Conservation (phyloP, 2,888 invertebrate genomes). For the Operophtera brumata region DNA sequence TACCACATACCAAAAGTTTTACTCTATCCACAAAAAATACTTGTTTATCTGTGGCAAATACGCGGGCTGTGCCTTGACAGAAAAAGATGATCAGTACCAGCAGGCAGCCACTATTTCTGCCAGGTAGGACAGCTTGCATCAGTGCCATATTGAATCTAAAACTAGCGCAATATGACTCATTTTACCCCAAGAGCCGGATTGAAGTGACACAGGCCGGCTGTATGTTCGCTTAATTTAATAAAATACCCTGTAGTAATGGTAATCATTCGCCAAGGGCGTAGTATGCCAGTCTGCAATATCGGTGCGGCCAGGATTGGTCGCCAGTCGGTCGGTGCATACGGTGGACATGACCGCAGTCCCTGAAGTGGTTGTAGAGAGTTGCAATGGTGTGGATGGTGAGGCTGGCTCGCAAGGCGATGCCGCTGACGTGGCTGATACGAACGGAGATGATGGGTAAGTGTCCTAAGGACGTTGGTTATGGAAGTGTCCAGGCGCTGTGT, state of each 20-base stretch:
- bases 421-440: conserved; percentile 48
- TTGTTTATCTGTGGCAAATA: no score
- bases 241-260: conserved; percentile 70
- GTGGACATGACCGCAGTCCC: conserved; percentile 67
- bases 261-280: conserved; percentile 77
- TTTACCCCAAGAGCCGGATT: background rate
- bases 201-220: conserved; percentile 8
- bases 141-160: conserved; percentile 3
- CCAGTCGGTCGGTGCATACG: conserved; percentile 44
- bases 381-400: conserved; percentile 66
- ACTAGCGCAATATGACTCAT: background rate
- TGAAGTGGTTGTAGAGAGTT: conserved; percentile 65
- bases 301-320: conserved; percentile 56
- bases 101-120: background rate
- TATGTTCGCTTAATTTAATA: conserved; percentile 75
- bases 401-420: conserved; percentile 41
- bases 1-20: conserved; percentile 1
- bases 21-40: background rate
- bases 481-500: background rate
- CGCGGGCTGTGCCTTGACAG: no score
- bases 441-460: conserved; percentile 65
- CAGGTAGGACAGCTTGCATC: background rate
- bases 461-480: background rate
- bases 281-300: conserved; percentile 64
- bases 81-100: background rate